These are phyloP conservation scores for Drosophila malerkotliana DNA, from an alignment of 1,140 invertebrate genomes.

Conservation along the genomic window DNA sequence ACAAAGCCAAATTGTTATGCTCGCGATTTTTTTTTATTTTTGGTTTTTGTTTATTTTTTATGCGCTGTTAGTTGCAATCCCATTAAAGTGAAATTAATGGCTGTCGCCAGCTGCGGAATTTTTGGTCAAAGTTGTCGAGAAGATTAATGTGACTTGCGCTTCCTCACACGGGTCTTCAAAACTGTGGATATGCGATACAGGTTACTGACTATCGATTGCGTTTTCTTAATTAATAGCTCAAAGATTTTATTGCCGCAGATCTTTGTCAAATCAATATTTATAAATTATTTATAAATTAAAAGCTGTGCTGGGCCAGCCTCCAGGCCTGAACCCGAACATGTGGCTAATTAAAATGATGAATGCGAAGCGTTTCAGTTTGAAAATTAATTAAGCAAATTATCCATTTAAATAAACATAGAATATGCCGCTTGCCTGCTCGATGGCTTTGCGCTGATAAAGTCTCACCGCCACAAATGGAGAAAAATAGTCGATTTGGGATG, in stretches of 20 bases:
- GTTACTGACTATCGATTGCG: slow-evolving; percentile 21
- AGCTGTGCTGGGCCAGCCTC: slow-evolving; percentile 19
- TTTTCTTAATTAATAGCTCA: slow-evolving; percentile 65
- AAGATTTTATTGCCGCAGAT: slow-evolving; percentile 53
- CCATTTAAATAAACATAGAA: slow-evolving; percentile 65
- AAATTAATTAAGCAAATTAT: slow-evolving; percentile 66
- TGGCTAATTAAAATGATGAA: slow-evolving; percentile 74
- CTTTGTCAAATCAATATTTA: slow-evolving; percentile 63
- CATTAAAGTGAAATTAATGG: slow-evolving; percentile 64
- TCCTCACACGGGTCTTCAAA: slow-evolving; percentile 31
- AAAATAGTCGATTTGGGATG: slow-evolving; percentile 23
- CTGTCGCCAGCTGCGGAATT: slow-evolving; percentile 47
- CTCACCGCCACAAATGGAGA: slow-evolving; percentile 7
- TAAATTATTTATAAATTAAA: slow-evolving; percentile 77
- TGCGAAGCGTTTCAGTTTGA: slow-evolving; percentile 58
- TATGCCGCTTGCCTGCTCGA: slow-evolving; percentile 45
- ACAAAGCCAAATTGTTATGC: slow-evolving; percentile 35
- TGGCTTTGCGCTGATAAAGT: slow-evolving; percentile 49
- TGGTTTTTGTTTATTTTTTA: slow-evolving; percentile 1
- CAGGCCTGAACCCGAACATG: slow-evolving; percentile 25
- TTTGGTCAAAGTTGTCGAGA: slow-evolving; percentile 33
- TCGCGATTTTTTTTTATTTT: slow-evolving; percentile 32
- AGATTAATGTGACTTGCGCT: slow-evolving; percentile 59
- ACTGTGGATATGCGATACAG: slow-evolving; percentile 30
- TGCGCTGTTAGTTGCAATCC: slow-evolving; percentile 38